Conservation (phyloP, 2,113 vertebrate species). For the Mellivora capensis region DNA sequence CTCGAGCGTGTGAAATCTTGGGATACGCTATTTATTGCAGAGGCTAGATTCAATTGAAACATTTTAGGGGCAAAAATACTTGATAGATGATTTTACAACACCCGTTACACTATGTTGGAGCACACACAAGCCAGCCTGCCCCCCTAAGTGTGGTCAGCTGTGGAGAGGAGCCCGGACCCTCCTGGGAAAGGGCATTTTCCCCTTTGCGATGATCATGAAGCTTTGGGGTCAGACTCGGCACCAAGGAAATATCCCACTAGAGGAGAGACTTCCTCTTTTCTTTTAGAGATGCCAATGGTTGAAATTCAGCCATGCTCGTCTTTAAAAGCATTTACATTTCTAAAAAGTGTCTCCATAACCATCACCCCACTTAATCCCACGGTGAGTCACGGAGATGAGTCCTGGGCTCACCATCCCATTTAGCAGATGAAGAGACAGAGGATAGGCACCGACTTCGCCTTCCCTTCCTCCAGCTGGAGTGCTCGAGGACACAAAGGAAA, state of each 20-base stretch:
- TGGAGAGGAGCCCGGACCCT: background rate
- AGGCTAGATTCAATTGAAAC: too few species aligned
- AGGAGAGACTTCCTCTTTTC: background rate
- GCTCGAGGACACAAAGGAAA: background rate
- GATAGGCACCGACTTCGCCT: fast-evolving
- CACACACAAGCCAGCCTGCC: background rate
- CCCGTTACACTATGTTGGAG: background rate
- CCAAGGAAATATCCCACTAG: background rate
- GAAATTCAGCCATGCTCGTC: fast-evolving
- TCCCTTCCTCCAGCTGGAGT: background rate
- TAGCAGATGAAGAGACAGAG: background rate
- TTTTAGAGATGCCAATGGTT: background rate
- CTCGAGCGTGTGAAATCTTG: background rate
- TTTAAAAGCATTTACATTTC: background rate
- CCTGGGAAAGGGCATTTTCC: background rate
- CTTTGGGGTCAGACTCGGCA: background rate
- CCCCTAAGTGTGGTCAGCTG: background rate
- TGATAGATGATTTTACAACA: background rate
- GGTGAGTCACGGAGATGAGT: background rate
- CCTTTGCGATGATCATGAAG: background rate
- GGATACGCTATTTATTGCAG: background rate
- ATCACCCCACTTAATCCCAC: fast-evolving
- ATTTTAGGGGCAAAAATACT: too few species aligned
- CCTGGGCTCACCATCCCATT: background rate
- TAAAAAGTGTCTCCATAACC: background rate